phyloP scores from a whole-genome alignment of 2,888 invertebrate species.

The Mystacides longicornis region DNA sequence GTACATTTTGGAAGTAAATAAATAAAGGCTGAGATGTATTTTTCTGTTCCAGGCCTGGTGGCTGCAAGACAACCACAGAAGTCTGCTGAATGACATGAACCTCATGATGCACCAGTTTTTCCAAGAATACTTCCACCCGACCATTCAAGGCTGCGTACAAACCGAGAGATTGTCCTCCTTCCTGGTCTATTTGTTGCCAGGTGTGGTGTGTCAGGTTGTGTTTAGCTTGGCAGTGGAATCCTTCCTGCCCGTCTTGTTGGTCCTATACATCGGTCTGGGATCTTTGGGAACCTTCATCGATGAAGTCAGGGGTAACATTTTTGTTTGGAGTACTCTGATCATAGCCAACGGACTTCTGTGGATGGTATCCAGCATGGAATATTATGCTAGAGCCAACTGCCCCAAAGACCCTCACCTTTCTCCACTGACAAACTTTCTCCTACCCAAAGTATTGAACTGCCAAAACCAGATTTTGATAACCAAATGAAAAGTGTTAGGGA shows the following conservation, averaged over 20 bases:
- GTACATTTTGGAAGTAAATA: too few relatives aligned
- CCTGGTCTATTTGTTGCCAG: conserved; percentile 70
- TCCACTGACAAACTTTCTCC: neutral
- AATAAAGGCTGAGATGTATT: too few relatives aligned
- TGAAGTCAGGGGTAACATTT: conserved; percentile 56
- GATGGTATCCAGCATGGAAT: conserved; percentile 79
- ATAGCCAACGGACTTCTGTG: conserved; percentile 68
- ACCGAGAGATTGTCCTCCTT: conserved; percentile 49
- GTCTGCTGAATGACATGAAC: conserved; percentile 90
- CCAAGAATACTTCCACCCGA: conserved; percentile 80
- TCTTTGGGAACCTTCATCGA: conserved; percentile 56
- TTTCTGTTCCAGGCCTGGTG: conserved; percentile 91
- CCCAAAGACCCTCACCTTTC: neutral
- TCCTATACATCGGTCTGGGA: conserved; percentile 54
- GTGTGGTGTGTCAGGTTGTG: conserved; percentile 82
- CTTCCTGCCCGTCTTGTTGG: conserved; percentile 79
- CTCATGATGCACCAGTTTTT: conserved; percentile 92
- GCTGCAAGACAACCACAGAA: conserved; percentile 73
- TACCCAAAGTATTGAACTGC: neutral
- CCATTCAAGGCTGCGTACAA: conserved; percentile 42
- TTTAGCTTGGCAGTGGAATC: conserved; percentile 70
- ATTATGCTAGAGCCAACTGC: conserved; percentile 72
- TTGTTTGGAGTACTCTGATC: conserved; percentile 75
- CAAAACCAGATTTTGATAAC: conserved; percentile 1
- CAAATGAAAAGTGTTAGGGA: too few relatives aligned